Evolutionary conservation across 1,140 invertebrate species (phyloP), one percentile per base, ranked within the genome.

Genomic region (Hyposmocoma kahamanoa): DNA sequence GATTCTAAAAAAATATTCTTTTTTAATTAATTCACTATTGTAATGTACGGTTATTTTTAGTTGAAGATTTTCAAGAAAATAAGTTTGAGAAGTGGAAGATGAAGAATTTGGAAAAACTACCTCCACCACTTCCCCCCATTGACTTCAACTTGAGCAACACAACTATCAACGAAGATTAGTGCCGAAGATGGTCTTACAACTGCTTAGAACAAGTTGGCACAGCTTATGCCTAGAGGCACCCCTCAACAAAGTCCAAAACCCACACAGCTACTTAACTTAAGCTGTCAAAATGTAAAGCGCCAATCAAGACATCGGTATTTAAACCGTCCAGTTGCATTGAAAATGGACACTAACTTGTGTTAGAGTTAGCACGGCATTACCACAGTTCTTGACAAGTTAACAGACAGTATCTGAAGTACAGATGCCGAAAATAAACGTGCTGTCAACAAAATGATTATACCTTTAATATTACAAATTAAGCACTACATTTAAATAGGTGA

Each of bases 11-110:
- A 5, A 26, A 6, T 6, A 26, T 5, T 5, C 24, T 11, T 26
- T 26, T 11, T 26, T 26, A 26, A 26, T 26, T 6, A 26, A 5
- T 26, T 26, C 5, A 26, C 24, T 11, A 6, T 6, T 11, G 24
- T 26, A 5, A 5, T 26, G 5, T 11, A 11, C 24, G 5, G 5
- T 2, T 17, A 36, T 13, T 22, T 8, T 21, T 22, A 11, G 10
- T 41, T 20, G 9, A 3, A 41, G 38, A 41, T 41, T 41, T 20
- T 2, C 38, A 41, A 21, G 38, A 41, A 9, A 3, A 1, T 3
- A 41, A 41, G 20, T 41, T 41, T 41, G 38, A 20, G 10, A 8
- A 21, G 22, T 41, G 38, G 38, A 41, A 41, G 15, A 20, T 21
- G 38, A 41, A 22, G 20, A 41, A 41, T 22, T 21, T 20, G 10